A percentile compares a stretch with the other conserved stretches of the same genome.
These are phyloP conservation scores for Laspeyria flexula DNA, from an alignment of 2,888 invertebrate genomes.

Conservation along the genomic window DNA sequence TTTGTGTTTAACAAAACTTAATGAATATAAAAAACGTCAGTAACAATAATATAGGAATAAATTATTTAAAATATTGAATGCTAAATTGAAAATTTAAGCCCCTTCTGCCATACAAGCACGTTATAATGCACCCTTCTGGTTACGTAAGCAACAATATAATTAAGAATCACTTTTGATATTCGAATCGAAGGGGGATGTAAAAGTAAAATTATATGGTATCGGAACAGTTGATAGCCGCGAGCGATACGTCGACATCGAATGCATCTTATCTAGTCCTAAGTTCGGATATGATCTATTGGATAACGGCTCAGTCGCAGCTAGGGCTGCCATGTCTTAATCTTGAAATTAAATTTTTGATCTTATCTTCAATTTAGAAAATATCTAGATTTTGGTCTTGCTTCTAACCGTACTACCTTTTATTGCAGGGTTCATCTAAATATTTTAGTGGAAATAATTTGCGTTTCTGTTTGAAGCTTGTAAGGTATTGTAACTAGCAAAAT, in stretches of 20 bases:
- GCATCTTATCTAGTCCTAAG: conserved; percentile 21
- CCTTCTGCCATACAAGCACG: conserved; percentile 5
- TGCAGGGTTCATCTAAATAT: too few species aligned
- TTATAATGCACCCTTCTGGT: conserved; percentile 33
- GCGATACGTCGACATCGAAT: conserved; percentile 28
- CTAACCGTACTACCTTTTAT: too few species aligned
- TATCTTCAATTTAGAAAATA: too few species aligned
- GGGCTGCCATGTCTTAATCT: background rate
- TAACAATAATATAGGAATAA: background rate
- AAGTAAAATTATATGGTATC: conserved; percentile 31
- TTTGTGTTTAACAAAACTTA: too few species aligned
- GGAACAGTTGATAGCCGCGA: conserved; percentile 22
- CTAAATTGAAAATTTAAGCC: background rate
- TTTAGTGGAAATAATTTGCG: too few species aligned
- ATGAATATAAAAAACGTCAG: too few species aligned
- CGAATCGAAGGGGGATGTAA: conserved; percentile 28
- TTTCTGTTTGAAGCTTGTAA: too few species aligned
- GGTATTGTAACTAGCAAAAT: too few species aligned
- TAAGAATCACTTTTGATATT: conserved; percentile 42
- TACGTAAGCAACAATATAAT: conserved; percentile 39
- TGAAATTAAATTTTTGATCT: too few species aligned
- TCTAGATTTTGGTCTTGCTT: too few species aligned
- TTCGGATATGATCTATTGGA: background rate
- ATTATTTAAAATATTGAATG: background rate
- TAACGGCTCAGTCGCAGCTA: background rate